phyloP scores from a whole-genome alignment of 1,140 invertebrate genomes.

The Drosophila parvula region DNA sequence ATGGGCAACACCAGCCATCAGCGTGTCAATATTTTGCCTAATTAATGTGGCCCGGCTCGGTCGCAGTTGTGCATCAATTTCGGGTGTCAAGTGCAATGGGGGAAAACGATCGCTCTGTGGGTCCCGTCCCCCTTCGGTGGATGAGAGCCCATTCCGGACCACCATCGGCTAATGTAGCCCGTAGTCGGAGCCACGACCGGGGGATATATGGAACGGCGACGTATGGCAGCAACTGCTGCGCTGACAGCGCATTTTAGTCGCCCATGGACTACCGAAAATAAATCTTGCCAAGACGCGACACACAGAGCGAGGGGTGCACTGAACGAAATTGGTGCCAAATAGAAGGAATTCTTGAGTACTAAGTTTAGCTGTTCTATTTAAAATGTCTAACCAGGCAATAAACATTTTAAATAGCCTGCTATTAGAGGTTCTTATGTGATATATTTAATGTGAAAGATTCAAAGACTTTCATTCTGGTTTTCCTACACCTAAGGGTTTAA shows the following conservation, averaged over 20 bases:
- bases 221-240: constrained; percentile 76
- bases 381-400: too few species aligned
- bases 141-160: constrained; percentile 34
- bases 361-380: too few species aligned
- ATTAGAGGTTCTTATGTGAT: too few species aligned
- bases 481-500: too few species aligned
- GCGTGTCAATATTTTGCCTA: constrained; percentile 78
- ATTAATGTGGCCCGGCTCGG: constrained; percentile 70
- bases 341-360: background rate
- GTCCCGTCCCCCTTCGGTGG: constrained; percentile 10
- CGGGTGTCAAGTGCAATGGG: constrained; percentile 68
- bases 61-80: constrained; percentile 66
- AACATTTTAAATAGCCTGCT: too few species aligned
- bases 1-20: constrained; percentile 65
- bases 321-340: background rate
- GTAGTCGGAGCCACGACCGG: constrained; percentile 13
- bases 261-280: constrained; percentile 77
- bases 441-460: too few species aligned
- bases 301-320: constrained; percentile 32
- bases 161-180: constrained; percentile 66
- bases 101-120: constrained; percentile 44
- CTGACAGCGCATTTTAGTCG: constrained; percentile 76
- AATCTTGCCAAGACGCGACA: constrained; percentile 72
- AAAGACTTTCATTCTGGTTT: too few species aligned
- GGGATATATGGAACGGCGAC: constrained; percentile 34